Percentiles rank a stretch among this genome's conserved stretches.
Evolutionary conservation across 2,888 invertebrate genomes (phyloP).

Genomic region (Calameuta idolon): DNA sequence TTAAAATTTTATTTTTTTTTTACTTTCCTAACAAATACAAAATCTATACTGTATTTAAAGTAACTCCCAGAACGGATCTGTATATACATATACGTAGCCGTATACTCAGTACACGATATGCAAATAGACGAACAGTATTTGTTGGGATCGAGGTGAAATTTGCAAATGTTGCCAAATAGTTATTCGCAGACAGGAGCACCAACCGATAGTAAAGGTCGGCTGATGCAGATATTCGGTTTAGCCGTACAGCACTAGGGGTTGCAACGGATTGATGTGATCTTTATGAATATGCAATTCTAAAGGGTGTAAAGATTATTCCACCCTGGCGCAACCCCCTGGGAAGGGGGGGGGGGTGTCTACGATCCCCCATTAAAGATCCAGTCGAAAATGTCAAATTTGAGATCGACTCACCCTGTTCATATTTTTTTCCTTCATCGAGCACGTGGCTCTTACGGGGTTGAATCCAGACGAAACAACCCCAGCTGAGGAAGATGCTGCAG

Average conservation of each 20-base stretch:
- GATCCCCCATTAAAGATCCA: background rate
- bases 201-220: background rate
- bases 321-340: background rate
- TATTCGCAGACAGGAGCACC: background rate
- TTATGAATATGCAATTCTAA: background rate
- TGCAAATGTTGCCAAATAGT: background rate
- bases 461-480: background rate
- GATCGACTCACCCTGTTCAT: background rate
- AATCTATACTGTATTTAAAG: background rate
- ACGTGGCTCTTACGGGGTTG: background rate
- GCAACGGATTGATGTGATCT: background rate
- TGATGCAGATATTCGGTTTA: background rate
- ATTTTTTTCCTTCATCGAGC: background rate
- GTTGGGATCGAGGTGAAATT: background rate
- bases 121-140: background rate
- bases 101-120: background rate
- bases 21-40: background rate
- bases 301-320: background rate
- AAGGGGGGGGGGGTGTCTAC: background rate
- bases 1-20: background rate
- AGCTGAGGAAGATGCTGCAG: background rate
- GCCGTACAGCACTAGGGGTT: background rate
- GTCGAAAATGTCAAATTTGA: background rate
- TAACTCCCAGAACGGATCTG: background rate
- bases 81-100: background rate